phyloP scores from a whole-genome alignment of 2,888 invertebrate species.

The Drosophila recens region DNA sequence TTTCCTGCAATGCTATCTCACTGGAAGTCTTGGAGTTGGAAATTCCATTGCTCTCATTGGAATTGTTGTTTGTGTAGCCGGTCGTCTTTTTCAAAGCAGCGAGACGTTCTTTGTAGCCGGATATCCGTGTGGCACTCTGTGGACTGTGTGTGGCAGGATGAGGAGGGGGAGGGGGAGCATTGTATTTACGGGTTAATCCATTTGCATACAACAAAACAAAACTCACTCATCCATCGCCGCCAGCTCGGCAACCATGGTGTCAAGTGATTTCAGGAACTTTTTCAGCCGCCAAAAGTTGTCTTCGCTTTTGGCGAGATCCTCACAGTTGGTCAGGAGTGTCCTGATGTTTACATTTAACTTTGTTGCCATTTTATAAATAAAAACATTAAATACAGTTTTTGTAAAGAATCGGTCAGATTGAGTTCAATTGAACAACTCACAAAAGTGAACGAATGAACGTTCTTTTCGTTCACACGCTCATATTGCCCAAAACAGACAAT shows the following conservation, averaged over 20 bases:
- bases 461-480: too few relatives aligned
- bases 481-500: too few relatives aligned
- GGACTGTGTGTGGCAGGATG: conserved; percentile 72
- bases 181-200: conserved; percentile 1
- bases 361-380: conserved; percentile 79
- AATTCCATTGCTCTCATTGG: conserved; percentile 10
- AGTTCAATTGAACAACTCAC: not conserved
- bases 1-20: conserved; percentile 89
- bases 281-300: conserved; percentile 92
- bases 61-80: conserved; percentile 81
- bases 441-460: not conserved
- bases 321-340: conserved; percentile 92
- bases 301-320: conserved; percentile 91
- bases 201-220: conserved; percentile 1
- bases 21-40: conserved; percentile 65
- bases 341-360: conserved; percentile 92
- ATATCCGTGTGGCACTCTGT: conserved; percentile 89
- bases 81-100: conserved; percentile 76
- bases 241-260: conserved; percentile 91
- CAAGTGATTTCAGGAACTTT: conserved; percentile 92
- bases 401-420: not conserved
- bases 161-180: not conserved
- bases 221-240: conserved; percentile 89
- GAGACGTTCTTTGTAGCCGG: conserved; percentile 90
- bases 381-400: conserved; percentile 56